Percentiles rank a stretch among this genome's conserved stretches.
These are phyloP conservation scores for Rhopalosiphum nymphaeae DNA, from an alignment of 2,888 invertebrate species.

Conservation along the genomic window DNA sequence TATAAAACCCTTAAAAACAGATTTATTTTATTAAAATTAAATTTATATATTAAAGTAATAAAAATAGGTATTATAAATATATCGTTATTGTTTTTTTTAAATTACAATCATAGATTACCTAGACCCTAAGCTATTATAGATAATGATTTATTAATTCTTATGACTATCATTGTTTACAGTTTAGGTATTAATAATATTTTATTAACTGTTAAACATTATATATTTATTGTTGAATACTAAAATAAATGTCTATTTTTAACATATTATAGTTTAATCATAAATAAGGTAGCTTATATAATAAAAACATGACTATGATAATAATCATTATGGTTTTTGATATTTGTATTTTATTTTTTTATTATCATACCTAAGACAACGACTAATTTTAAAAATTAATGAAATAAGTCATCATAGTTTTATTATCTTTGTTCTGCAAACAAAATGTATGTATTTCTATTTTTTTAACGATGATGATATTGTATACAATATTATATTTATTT, in stretches of 20 bases:
- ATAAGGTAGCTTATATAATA: not conserved
- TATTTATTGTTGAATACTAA: not conserved
- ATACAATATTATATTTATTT: constrained; percentile 11
- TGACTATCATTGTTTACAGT: not conserved
- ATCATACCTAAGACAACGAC: not conserved
- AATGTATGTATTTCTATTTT: not conserved
- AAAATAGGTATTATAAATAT: not conserved
- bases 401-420: constrained; percentile 8
- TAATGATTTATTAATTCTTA: not conserved
- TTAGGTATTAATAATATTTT: not conserved
- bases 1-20: not conserved
- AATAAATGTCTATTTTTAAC: not conserved
- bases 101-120: not conserved
- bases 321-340: not conserved
- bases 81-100: not conserved
- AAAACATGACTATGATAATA: not conserved
- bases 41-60: not conserved
- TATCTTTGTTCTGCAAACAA: not conserved
- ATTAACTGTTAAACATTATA: not conserved
- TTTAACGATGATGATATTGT: constrained; percentile 30
- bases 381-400: not conserved
- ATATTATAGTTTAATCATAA: not conserved
- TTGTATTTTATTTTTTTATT: not conserved
- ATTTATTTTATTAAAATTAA: not conserved
- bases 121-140: not conserved